Evolutionary conservation across 2,888 invertebrate species (phyloP), one percentile per base, ranked within the genome.

Genomic region (Orthosia cruda): DNA sequence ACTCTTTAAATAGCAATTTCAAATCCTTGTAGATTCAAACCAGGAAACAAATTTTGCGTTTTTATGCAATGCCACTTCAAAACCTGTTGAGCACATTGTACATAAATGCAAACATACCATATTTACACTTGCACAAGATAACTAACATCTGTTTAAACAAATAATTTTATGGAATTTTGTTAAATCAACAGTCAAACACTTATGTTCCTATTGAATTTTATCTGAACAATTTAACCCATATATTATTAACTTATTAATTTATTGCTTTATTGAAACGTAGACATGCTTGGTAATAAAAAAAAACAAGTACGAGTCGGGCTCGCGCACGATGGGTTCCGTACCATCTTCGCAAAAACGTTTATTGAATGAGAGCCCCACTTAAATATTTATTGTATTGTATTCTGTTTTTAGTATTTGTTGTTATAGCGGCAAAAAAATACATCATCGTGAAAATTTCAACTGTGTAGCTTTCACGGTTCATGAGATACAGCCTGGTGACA

Each of bases 121-220:
- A 47, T 72, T 79, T 62, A 9, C 50, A 52, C 45, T 57, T 61
- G 52, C 69, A 68, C 32, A 69, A 40, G 63, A 73, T 83, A 73
- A 66, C 54, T 15, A n/a, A 71, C 73, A 77, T 49, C 72, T 86
- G 76, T 74, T 66, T 63, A 86, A 76, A 84, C 64, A 71, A 71
- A 16, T 65, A n/a, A 58, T 52, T 65, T 68, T 16, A 59, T 20
- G 20, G 20, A 49, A 45, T 58, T 49, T 40, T n/a, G 40, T 32
- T 55, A 55, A 11, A 13, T 26, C n/a, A 45, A 52, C 45, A 50
- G 5, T 9, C n/a, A 0, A 67, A 45, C 45, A 40, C 0, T 15
- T 40, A 23, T 15, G n/a, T 57, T 26, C n/a, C 15, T 26, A 26
- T 32, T 63, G 23, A 55, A 55, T 20, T 20, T 23, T 55, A 47